A percentile compares a stretch with the other conserved stretches of the same genome.
Conservation (phyloP, 2,113 vertebrate species). For the Choloepus hoffmanni region DNA sequence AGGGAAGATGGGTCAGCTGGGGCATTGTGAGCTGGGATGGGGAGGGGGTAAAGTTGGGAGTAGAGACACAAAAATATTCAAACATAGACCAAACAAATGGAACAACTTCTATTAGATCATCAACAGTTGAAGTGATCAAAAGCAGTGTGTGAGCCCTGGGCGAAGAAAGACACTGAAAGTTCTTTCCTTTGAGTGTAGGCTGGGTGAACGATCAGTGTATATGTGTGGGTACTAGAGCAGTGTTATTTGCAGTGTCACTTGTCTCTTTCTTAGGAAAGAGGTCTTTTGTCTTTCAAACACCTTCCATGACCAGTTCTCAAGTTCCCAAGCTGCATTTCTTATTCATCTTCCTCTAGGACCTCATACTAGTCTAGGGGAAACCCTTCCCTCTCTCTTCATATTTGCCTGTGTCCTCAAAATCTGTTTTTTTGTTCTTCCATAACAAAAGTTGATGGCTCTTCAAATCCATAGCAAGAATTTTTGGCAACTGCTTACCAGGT, state of each 20-base stretch:
- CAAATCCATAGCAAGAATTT: background rate
- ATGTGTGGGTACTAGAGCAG: too few relatives aligned
- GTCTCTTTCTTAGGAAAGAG: background rate
- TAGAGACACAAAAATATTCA: background rate
- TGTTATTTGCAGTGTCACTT: background rate
- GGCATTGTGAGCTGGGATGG: background rate
- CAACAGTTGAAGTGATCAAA: background rate
- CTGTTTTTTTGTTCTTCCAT: background rate
- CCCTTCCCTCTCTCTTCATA: background rate
- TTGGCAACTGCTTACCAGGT: background rate
- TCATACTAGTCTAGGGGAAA: background rate
- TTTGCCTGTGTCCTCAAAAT: background rate
- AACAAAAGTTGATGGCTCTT: background rate
- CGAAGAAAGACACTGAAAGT: background rate
- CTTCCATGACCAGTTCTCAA: background rate
- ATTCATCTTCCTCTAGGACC: background rate
- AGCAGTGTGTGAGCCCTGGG: background rate
- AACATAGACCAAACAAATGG: background rate
- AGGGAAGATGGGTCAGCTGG: background rate
- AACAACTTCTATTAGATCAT: background rate
- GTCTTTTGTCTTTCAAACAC: background rate
- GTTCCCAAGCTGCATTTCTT: background rate
- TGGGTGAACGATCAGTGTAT: background rate
- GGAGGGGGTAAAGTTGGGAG: background rate
- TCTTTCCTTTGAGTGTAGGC: background rate